A percentile compares a stretch with the other conserved stretches of the same genome.
phyloP scores from a whole-genome alignment of 2,797 vertebrate genomes.

The Melanotaenia trifasciata region DNA sequence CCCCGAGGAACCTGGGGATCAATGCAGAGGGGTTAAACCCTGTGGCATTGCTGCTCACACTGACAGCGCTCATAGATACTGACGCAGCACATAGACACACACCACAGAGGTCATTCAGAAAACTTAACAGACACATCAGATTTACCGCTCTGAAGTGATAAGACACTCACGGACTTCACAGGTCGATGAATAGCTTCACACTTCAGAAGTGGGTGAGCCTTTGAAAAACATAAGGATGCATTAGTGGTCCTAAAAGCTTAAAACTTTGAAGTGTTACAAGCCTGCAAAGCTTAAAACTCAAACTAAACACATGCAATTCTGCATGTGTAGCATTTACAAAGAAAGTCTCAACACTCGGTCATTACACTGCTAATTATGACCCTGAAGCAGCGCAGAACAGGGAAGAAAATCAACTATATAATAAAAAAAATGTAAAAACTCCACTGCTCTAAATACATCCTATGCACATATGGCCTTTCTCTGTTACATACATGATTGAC shows the following conservation, averaged over 20 bases:
- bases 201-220: slow-evolving; percentile 35
- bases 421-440: slow-evolving; percentile 5
- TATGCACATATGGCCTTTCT: slow-evolving; percentile 31
- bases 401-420: slow-evolving; percentile 2
- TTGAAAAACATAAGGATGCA: slow-evolving; percentile 40
- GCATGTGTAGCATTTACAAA: slow-evolving; percentile 17
- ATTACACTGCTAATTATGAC: slow-evolving; percentile 17
- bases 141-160: slow-evolving; percentile 80
- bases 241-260: slow-evolving; percentile 20
- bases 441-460: slow-evolving; percentile 9
- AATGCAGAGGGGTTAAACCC: slow-evolving; percentile 81
- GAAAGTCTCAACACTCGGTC: slow-evolving; percentile 9
- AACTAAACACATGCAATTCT: slow-evolving; percentile 8
- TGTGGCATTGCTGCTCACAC: slow-evolving; percentile 70
- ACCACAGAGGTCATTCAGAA: slow-evolving; percentile 72
- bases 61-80: slow-evolving; percentile 68
- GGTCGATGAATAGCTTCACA: slow-evolving; percentile 64
- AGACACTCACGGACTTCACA: slow-evolving; percentile 70
- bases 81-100: slow-evolving; percentile 63
- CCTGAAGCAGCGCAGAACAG: slow-evolving; percentile 7
- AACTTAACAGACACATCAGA: slow-evolving; percentile 81
- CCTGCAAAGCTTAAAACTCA: slow-evolving; percentile 10
- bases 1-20: slow-evolving; percentile 79
- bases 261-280: slow-evolving; percentile 5
- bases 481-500: slow-evolving; percentile 16